phyloP scores from a whole-genome alignment of 2,113 vertebrate species.

The Merops nubicus region DNA sequence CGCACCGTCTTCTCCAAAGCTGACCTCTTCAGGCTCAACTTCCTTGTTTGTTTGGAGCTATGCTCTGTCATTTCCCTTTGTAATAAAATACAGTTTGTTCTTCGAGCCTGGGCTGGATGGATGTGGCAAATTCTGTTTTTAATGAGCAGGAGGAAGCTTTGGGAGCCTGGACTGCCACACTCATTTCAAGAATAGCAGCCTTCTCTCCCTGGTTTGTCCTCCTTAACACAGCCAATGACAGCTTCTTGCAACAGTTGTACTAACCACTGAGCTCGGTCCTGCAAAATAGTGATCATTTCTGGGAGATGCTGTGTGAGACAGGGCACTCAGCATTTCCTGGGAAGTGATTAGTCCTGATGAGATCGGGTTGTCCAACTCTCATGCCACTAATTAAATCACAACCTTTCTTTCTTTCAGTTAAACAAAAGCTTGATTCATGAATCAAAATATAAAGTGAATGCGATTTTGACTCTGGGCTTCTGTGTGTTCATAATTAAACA shows the following conservation, averaged over 20 bases:
- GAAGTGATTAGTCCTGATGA: constrained; percentile 11
- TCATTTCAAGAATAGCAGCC: not conserved
- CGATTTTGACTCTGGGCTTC: constrained; percentile 21
- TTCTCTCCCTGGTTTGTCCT: not conserved
- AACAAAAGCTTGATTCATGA: constrained; percentile 36
- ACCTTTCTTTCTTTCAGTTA: not conserved
- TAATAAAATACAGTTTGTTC: not conserved
- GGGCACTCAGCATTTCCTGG: not conserved
- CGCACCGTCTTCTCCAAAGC: not conserved
- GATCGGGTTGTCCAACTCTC: not conserved
- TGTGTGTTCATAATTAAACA: constrained; percentile 10
- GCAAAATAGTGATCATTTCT: constrained; percentile 34
- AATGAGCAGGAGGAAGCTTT: not conserved
- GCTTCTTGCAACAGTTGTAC: not conserved
- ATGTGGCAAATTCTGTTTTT: not conserved
- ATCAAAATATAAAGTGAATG: constrained; percentile 1
- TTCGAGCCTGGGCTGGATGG: rapidly evolving
- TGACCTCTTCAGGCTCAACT: not conserved
- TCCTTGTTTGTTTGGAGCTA: not conserved
- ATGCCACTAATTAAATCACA: constrained; percentile 25
- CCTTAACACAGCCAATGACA: not conserved
- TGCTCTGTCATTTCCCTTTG: not conserved
- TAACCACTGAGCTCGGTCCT: not conserved
- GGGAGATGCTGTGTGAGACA: constrained; percentile 11
- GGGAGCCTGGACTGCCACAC: not conserved